Conservation (phyloP, 2,113 vertebrate species). For the Falco punctatus region DNA sequence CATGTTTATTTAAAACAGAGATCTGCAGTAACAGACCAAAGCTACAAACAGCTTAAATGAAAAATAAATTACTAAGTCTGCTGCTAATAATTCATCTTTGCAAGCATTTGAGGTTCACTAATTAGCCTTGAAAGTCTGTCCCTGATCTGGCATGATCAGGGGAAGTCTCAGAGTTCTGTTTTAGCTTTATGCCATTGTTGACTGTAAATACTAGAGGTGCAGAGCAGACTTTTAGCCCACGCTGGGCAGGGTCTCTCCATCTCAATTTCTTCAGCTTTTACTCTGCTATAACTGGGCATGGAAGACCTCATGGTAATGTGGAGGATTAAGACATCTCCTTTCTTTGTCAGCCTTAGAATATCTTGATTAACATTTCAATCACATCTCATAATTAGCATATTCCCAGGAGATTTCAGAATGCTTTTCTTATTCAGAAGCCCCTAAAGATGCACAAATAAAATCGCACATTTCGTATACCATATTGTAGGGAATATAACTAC, state of each 20-base stretch:
- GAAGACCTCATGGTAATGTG: background rate
- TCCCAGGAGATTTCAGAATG: background rate
- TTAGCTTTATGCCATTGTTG: background rate
- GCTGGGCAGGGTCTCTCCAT: background rate
- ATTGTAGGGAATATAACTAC: background rate
- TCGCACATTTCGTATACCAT: background rate
- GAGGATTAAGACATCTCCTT: constrained; percentile 36
- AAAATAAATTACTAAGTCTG: constrained; percentile 10
- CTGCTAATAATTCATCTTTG: constrained; percentile 3
- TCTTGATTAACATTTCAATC: constrained; percentile 35
- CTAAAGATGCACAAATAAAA: background rate
- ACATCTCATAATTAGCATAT: constrained; percentile 39
- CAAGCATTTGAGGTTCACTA: background rate
- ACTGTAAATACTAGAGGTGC: background rate
- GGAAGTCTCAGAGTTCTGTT: background rate
- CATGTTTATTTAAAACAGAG: constrained; percentile 38
- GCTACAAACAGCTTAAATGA: constrained; percentile 10
- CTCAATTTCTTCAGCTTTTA: background rate
- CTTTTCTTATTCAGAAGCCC: constrained; percentile 10
- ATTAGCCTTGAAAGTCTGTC: background rate
- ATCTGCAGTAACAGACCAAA: background rate
- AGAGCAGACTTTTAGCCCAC: background rate
- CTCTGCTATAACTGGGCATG: background rate
- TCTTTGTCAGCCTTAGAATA: background rate
- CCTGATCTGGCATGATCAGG: background rate